Conservation (phyloP, 2,797 vertebrate genomes). For the Acanthurus lineatus region DNA sequence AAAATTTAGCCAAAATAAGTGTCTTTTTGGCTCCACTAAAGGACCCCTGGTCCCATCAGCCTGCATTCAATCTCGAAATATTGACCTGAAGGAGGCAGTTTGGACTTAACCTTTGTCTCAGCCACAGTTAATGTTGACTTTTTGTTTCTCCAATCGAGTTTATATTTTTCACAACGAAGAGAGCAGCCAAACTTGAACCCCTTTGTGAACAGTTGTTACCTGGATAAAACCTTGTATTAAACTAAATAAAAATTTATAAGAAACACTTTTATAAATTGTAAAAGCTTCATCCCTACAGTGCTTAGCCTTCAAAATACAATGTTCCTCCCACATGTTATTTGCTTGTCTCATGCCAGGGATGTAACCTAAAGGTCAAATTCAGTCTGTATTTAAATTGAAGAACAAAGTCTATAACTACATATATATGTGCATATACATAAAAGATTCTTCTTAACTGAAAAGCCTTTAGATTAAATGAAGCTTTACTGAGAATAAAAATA, state of each 20-base stretch:
- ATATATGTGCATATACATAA: slow-evolving; percentile 38
- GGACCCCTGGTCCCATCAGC: slow-evolving; percentile 2
- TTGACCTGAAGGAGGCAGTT: slow-evolving; percentile 34
- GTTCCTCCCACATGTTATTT: slow-evolving; percentile 14
- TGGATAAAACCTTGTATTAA: no score
- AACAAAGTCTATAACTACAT: slow-evolving; percentile 25
- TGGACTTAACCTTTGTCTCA: slow-evolving; percentile 32
- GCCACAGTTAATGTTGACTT: slow-evolving; percentile 14
- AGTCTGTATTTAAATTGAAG: slow-evolving; percentile 17
- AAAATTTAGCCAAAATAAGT: slow-evolving; percentile 15
- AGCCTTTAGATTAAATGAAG: slow-evolving; percentile 41
- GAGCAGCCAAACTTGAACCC: not conserved
- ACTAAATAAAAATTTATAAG: not conserved
- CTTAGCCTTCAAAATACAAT: not conserved
- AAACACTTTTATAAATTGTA: not conserved
- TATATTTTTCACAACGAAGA: slow-evolving; percentile 2
- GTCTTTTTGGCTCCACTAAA: slow-evolving; percentile 1
- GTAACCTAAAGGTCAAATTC: slow-evolving; percentile 37
- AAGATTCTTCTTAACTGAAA: slow-evolving; percentile 41
- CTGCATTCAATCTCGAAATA: slow-evolving; percentile 18
- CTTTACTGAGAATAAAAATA: slow-evolving; percentile 33
- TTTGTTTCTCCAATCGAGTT: not conserved
- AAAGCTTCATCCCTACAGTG: no score
- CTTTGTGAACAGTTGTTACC: not conserved
- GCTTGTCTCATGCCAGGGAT: slow-evolving; percentile 11